Base-by-base conservation (phyloP, 2,888 invertebrate species). In the Tribolium freemani region DNA sequence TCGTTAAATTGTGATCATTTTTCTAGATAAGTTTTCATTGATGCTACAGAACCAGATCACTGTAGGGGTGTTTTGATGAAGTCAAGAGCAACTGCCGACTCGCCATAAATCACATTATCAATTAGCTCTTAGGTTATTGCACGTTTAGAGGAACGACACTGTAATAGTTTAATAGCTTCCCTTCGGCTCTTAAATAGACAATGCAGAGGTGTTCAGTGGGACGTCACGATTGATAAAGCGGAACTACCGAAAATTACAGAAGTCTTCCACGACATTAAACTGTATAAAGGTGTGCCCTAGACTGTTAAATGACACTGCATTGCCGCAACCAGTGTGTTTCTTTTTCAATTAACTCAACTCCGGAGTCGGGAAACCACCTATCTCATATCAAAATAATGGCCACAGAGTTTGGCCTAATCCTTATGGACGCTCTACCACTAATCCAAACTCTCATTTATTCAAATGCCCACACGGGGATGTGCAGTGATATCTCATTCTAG, bases 131-230 rank as follows among this genome's bases (percentile, higher is more conserved):
- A 20, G 48, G 57, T 57, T 68, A 68, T 68, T 68, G 57, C 57
- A 66, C 63, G 63, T 72, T 61, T 69, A 72, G 63, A 58, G 54
- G 50, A 63, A 72, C 57, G 64, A 57, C 51, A 66, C 64, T 51
- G 53, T 73, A 66, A 73, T 73, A 73, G 69, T 69, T 73, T 73
- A 73, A 73, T 72, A 69, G 58, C 66, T 69, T 48, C 46, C 38
- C 66, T 66, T 21, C 48, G 69, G 72, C 64, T 61, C 46, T 58
- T 57, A 69, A 5, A 51, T 48, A 63, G 69, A 72, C 69, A 72
- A 72, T 72, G 67, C 61, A 61, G 68, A 72, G 71, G 71, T 72
- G 72, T 72, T 76, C 72, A 70, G 73, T 61, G 63, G 72, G 68
- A 73, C 69, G 73, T 69, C 69, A 73, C 69, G 69, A 71, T 64